phyloP scores from a whole-genome alignment of 2,888 invertebrate genomes.

The Cacoxenus indagator region DNA sequence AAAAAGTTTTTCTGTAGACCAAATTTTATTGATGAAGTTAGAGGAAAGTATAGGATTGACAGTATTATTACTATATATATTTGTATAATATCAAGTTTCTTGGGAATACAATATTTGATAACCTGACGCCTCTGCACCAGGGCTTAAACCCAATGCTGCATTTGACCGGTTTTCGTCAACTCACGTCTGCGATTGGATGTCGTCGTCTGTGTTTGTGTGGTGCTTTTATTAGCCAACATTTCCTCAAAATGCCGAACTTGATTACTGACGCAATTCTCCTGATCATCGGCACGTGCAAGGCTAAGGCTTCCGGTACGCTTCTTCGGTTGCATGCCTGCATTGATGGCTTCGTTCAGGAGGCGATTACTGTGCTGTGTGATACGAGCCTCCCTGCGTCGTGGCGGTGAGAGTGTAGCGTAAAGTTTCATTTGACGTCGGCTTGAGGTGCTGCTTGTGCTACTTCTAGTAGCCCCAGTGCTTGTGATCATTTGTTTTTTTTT shows the following conservation, averaged over 20 bases:
- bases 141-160: conserved; percentile 8
- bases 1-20: too few relatives aligned
- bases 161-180: neutral
- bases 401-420: conserved; percentile 26
- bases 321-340: conserved; percentile 31
- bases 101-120: neutral
- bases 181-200: neutral
- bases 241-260: conserved; percentile 57
- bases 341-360: conserved; percentile 45
- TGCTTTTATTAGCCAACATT: conserved; percentile 43
- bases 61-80: too few relatives aligned
- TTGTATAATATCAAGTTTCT: too few relatives aligned
- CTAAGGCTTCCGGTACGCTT: neutral
- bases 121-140: too few relatives aligned
- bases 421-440: conserved; percentile 19
- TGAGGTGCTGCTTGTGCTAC: conserved; percentile 34
- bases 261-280: conserved; percentile 52
- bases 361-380: conserved; percentile 45
- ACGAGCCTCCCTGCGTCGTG: conserved; percentile 32
- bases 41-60: too few relatives aligned
- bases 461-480: neutral
- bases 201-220: neutral
- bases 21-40: too few relatives aligned
- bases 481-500: too few relatives aligned
- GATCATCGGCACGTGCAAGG: conserved; percentile 26